Conservation (phyloP, 2,113 vertebrate genomes). For the Gobius niger region DNA sequence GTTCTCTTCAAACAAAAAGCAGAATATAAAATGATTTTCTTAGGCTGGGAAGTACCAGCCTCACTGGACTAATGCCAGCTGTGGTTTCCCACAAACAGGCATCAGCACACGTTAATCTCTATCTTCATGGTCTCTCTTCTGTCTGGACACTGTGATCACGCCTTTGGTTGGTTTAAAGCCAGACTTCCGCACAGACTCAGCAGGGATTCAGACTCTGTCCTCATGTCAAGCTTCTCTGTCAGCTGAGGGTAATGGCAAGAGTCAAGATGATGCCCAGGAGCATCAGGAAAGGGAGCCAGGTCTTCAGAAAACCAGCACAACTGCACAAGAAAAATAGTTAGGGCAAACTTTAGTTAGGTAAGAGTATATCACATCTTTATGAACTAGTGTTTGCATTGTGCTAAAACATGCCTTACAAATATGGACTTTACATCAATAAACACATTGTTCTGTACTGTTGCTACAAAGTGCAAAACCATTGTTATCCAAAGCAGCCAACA, state of each 20-base stretch:
- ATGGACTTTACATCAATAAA: no score
- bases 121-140: not conserved
- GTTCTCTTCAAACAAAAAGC: conserved; percentile 15
- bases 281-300: conserved; percentile 93
- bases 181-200: conserved; percentile 18
- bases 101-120: not conserved
- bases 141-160: conserved; percentile 1
- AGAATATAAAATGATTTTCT: conserved; percentile 16
- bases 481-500: no score
- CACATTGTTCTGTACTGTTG: no score
- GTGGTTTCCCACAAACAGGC: conserved; percentile 12
- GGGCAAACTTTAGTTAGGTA: not conserved
- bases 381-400: no score
- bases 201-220: conserved; percentile 20
- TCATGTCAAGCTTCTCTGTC: conserved; percentile 57
- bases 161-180: conserved; percentile 26
- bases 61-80: conserved; percentile 11
- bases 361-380: no score
- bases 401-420: no score
- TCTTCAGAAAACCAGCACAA: conserved; percentile 90
- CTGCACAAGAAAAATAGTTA: conserved; percentile 66
- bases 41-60: conserved; percentile 12
- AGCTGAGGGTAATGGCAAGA: conserved; percentile 86
- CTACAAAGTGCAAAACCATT: no score
- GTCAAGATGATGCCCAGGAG: conserved; percentile 80